Conservation (phyloP, 2,113 vertebrate genomes). For the Microcebus tavaratra region DNA sequence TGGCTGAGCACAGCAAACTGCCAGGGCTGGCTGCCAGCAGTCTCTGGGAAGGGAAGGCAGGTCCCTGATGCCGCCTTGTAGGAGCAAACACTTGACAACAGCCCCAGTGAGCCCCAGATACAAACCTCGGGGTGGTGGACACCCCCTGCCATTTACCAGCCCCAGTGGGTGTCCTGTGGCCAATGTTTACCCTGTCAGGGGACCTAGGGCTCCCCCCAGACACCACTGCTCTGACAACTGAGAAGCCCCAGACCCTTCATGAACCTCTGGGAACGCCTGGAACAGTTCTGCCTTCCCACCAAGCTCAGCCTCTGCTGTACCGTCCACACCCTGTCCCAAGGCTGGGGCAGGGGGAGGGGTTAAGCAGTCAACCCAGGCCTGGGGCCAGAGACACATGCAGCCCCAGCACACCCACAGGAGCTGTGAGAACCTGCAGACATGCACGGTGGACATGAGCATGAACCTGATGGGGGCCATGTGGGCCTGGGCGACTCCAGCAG, state of each 20-base stretch:
- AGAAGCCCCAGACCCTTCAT: not conserved
- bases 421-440: not conserved
- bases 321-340: not conserved
- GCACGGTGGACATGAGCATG: too few species aligned
- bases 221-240: not conserved
- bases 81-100: not conserved
- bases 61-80: not conserved
- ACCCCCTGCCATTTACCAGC: too few species aligned
- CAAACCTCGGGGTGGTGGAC: not conserved
- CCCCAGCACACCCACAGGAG: not conserved
- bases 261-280: not conserved
- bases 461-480: not conserved
- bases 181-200: not conserved
- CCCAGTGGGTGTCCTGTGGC: not conserved
- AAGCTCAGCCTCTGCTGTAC: not conserved
- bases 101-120: not conserved
- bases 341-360: not conserved
- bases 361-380: too few species aligned
- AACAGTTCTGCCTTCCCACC: not conserved
- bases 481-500: too few species aligned
- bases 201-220: not conserved
- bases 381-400: too few species aligned
- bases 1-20: not conserved
- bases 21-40: not conserved
- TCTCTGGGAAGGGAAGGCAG: too few species aligned